Percentiles rank a stretch among this genome's conserved stretches.
These are phyloP conservation scores for Leptinotarsa undecemlineata DNA, from an alignment of 1,140 invertebrate genomes.

Conservation along the genomic window DNA sequence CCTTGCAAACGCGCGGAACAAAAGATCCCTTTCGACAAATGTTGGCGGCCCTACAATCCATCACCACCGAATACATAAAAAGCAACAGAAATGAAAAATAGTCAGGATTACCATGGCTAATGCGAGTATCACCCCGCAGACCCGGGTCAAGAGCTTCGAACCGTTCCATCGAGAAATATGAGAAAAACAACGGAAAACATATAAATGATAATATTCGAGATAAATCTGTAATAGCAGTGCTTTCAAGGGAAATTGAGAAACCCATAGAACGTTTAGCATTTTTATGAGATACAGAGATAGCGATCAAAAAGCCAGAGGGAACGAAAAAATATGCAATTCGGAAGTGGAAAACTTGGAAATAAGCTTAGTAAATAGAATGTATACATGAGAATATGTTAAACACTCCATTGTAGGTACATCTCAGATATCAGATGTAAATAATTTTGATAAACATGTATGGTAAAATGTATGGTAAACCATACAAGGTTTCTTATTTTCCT, in stretches of 20 bases:
- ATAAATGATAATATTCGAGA: constrained; percentile 39
- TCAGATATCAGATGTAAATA: too few relatives aligned
- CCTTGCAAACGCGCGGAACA: not conserved
- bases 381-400: not conserved
- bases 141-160: constrained; percentile 16
- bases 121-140: not conserved
- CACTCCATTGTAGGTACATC: too few relatives aligned
- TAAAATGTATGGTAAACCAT: too few relatives aligned
- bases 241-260: constrained; percentile 23
- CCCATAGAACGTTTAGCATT: constrained; percentile 34
- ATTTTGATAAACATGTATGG: too few relatives aligned
- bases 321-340: constrained; percentile 27
- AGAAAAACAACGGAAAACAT: constrained; percentile 22
- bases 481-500: too few relatives aligned
- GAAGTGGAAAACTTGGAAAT: not conserved
- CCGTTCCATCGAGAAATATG: not conserved
- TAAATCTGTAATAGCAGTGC: constrained; percentile 35
- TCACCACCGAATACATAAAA: constrained; percentile 19
- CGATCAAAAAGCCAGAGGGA: not conserved
- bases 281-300: constrained; percentile 29
- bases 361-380: not conserved
- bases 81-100: constrained; percentile 16
- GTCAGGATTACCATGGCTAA: constrained; percentile 9
- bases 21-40: not conserved
- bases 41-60: not conserved